These are phyloP conservation scores for Apamea epomidion DNA, from an alignment of 2,888 invertebrate genomes.

Conservation along the genomic window DNA sequence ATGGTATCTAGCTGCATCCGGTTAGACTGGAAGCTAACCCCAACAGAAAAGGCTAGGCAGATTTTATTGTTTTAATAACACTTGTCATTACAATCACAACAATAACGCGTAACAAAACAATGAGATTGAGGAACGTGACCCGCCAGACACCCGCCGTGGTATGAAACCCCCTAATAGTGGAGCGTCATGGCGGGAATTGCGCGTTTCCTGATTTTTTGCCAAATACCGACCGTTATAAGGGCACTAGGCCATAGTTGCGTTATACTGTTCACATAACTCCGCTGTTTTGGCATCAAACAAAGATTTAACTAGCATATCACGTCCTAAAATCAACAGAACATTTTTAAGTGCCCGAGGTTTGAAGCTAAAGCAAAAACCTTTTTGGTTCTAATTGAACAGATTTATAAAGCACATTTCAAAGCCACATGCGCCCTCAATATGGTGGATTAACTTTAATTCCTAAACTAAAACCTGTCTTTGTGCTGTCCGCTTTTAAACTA, in stretches of 20 bases:
- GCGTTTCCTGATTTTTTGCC: conserved; percentile 51
- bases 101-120: background rate
- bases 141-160: conserved; percentile 11
- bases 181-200: conserved; percentile 30
- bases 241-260: conserved; percentile 14
- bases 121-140: conserved; percentile 18
- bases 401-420: conserved; percentile 40
- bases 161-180: conserved; percentile 16
- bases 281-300: conserved; percentile 19
- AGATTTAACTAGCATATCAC: conserved; percentile 26
- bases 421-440: conserved; percentile 24
- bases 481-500: conserved; percentile 28
- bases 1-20: background rate
- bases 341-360: conserved; percentile 22
- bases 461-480: conserved; percentile 34
- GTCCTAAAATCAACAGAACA: conserved; percentile 16
- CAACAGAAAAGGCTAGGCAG: background rate
- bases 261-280: conserved; percentile 7
- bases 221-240: conserved; percentile 21
- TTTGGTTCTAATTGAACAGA: conserved; percentile 42
- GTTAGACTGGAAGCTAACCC: background rate
- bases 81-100: background rate
- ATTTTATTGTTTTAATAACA: background rate
- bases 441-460: conserved; percentile 47
- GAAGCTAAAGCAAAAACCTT: conserved; percentile 13